A percentile compares a stretch with the other conserved stretches of the same genome.
Conservation (phyloP, 2,113 vertebrate species). For the Tichodroma muraria region DNA sequence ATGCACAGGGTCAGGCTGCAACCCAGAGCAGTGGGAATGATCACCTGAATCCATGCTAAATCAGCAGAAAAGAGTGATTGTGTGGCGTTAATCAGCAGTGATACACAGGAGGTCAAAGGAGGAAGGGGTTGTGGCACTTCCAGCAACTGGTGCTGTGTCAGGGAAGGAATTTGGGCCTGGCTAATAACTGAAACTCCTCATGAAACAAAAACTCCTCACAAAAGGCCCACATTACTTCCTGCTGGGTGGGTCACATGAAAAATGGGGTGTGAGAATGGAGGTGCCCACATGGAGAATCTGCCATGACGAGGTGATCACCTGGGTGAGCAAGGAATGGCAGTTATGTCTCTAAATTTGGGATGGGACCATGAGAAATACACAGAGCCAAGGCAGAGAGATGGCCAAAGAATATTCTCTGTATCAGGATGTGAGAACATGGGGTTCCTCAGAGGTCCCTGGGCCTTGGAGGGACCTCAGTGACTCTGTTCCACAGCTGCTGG, state of each 20-base stretch:
- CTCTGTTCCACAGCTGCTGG: background rate
- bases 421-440: background rate
- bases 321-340: background rate
- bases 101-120: accelerated
- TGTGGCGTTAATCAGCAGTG: background rate
- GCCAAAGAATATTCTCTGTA: background rate
- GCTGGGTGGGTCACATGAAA: background rate
- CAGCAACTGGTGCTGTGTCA: accelerated
- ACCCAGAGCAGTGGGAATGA: background rate
- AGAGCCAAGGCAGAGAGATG: background rate
- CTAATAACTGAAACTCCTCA: background rate
- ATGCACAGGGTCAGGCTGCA: background rate
- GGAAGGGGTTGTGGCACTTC: background rate
- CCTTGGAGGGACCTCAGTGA: too few relatives aligned
- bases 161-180: background rate
- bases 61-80: background rate
- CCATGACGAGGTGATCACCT: accelerated
- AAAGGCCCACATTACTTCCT: background rate
- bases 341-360: background rate
- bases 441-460: background rate
- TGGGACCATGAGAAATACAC: background rate
- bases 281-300: background rate
- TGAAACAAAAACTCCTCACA: background rate
- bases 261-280: background rate
- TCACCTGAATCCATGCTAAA: accelerated